Base-by-base conservation (phyloP, 2,113 vertebrate genomes). In the Agelaius tricolor region DNA sequence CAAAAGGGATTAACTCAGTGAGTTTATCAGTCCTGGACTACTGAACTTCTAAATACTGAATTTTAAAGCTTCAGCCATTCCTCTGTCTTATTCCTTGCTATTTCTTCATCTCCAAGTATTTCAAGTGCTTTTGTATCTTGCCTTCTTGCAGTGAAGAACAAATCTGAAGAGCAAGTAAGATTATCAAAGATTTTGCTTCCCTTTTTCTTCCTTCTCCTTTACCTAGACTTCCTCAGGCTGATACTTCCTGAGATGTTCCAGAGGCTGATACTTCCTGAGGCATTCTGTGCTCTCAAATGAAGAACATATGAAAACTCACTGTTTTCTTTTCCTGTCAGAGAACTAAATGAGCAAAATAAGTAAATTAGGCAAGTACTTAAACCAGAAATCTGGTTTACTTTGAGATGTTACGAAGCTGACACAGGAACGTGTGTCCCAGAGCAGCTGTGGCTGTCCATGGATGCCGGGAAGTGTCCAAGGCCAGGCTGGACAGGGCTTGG, bases 401-500 rank as follows among this genome's bases (percentile, higher is more conserved):
- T 31, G 12, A 66, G 26, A 3, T 2, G 2, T 5, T 18, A 4
- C 15, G 2, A n/a, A 67, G 9, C 19, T 52, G 52, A 20, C 22
- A 52, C 3, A 28, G 10, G 10, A 12, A 16, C 4, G 20, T 1
- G 7, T 0, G 43, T 8, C 4, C 35, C 43, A 73, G 31, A 58
- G 43, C 1, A 80, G 10, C 51, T 44, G 22, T 80, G 59, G 31
- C 31, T 80, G 59, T 1, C 2, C 33, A 28, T 37, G 39, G 47
- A 14, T n/a, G 28, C 28, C 28, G 67, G 69, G 52, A 4, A 46
- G 6, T 20, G 33, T 4, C 37, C 77, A 37, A 74, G 13, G 33
- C 19, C 52, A 52, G 37, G 12, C 0, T 66, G 76, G 59, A 51
- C 0, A 0, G 31, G 13, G 28, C 10, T 81, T 59, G 68, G 68